Percentiles rank a stretch among this genome's conserved stretches.
Evolutionary conservation across 2,113 vertebrate species (phyloP).

Genomic region (Hepsetus odoe): DNA sequence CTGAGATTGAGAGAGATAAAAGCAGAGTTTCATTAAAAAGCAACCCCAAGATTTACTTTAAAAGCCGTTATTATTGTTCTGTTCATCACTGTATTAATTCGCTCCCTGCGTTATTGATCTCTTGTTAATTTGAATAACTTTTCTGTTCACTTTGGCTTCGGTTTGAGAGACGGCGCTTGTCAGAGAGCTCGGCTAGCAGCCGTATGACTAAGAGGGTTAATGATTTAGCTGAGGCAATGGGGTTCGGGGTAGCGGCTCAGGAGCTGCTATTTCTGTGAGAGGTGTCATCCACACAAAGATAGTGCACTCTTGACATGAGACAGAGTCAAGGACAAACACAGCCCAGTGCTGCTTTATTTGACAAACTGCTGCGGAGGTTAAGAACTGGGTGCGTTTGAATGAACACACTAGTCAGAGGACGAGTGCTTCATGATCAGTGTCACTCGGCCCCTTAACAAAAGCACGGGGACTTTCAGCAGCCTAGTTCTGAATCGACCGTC

Average conservation of each 20-base stretch:
- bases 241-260: conserved; percentile 63
- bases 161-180: conserved; percentile 43
- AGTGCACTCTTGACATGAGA: conserved; percentile 72
- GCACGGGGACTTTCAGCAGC: conserved; percentile 8
- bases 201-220: conserved; percentile 59
- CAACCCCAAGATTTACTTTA: no score
- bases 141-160: background rate
- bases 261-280: conserved; percentile 71
- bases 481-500: background rate
- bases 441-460: conserved; percentile 41
- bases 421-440: conserved; percentile 40
- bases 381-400: conserved; percentile 48
- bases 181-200: conserved; percentile 44
- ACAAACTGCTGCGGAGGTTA: conserved; percentile 53
- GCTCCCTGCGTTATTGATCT: no score
- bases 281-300: conserved; percentile 67
- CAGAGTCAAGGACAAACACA: conserved; percentile 60
- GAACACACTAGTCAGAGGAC: conserved; percentile 25
- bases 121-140: background rate
- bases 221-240: conserved; percentile 67
- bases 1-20: no score
- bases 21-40: no score
- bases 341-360: conserved; percentile 38
- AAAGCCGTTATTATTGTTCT: background rate
- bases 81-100: background rate